phyloP scores from a whole-genome alignment of 2,888 invertebrate species.

The Erebia epiphron region DNA sequence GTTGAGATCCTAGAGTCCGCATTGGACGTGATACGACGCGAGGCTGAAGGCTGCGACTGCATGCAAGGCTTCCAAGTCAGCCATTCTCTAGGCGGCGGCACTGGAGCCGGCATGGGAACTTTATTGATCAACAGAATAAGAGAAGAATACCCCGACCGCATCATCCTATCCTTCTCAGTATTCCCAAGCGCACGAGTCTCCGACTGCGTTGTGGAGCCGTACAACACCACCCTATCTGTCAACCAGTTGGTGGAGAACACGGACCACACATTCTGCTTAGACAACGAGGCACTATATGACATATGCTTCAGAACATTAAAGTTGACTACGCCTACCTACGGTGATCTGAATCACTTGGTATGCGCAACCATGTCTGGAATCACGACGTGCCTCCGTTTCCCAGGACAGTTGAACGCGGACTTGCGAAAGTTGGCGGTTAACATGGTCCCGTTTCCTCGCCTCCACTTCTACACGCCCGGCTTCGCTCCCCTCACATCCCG shows the following conservation, averaged over 20 bases:
- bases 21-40: constrained; percentile 82
- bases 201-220: constrained; percentile 85
- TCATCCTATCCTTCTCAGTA: constrained; percentile 88
- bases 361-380: constrained; percentile 74
- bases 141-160: constrained; percentile 89
- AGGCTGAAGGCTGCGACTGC: constrained; percentile 87
- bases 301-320: constrained; percentile 90
- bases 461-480: constrained; percentile 83
- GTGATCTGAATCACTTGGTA: constrained; percentile 85
- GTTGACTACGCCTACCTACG: constrained; percentile 89
- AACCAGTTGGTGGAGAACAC: constrained; percentile 88
- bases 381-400: constrained; percentile 72
- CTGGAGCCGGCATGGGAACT: constrained; percentile 89
- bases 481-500: constrained; percentile 88
- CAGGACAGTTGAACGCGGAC: constrained; percentile 87
- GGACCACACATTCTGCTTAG: constrained; percentile 86
- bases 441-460: constrained; percentile 88
- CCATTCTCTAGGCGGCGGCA: constrained; percentile 89
- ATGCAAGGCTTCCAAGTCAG: constrained; percentile 85
- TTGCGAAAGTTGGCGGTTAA: constrained; percentile 78
- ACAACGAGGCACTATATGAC: constrained; percentile 90
- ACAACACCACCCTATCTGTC: constrained; percentile 87
- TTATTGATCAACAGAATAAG: constrained; percentile 87
- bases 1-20: constrained; percentile 84
- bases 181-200: constrained; percentile 90